These are phyloP conservation scores for Drosophila pallidifrons DNA, from an alignment of 1,140 invertebrate genomes.

Conservation along the genomic window DNA sequence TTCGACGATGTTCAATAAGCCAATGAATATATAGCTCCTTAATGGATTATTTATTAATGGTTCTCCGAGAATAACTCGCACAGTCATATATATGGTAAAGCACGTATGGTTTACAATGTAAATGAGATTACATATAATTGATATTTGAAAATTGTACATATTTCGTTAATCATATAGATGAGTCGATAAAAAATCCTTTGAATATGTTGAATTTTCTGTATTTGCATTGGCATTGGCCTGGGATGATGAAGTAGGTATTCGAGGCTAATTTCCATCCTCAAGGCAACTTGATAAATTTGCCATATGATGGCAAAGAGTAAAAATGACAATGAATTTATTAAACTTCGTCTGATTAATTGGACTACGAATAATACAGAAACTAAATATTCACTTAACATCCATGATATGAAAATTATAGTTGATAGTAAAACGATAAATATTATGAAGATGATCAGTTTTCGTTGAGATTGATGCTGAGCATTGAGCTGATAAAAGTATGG, in stretches of 20 bases:
- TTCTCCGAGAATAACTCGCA: not conserved
- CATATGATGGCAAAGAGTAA: not conserved
- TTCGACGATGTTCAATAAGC: not conserved
- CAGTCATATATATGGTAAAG: not conserved
- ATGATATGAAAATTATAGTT: not conserved
- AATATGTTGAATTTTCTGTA: not conserved
- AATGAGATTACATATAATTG: not conserved
- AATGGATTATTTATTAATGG: not conserved
- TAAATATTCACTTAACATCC: not conserved
- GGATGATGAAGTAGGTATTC: not conserved
- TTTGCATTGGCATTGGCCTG: not conserved
- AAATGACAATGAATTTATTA: not conserved
- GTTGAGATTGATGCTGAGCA: not conserved
- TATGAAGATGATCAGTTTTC: not conserved
- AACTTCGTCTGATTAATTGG: not conserved
- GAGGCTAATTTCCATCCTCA: not conserved
- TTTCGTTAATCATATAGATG: not conserved
- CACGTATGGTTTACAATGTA: not conserved
- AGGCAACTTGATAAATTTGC: not conserved
- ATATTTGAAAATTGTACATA: conserved; percentile 13
- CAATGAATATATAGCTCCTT: too few relatives aligned
- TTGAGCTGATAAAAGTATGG: not conserved
- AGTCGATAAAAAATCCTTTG: conserved; percentile 17
- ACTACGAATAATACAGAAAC: too few relatives aligned
- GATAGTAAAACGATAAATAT: not conserved